phyloP scores from a whole-genome alignment of 2,888 invertebrate species.

The Zootermopsis nevadensis region DNA sequence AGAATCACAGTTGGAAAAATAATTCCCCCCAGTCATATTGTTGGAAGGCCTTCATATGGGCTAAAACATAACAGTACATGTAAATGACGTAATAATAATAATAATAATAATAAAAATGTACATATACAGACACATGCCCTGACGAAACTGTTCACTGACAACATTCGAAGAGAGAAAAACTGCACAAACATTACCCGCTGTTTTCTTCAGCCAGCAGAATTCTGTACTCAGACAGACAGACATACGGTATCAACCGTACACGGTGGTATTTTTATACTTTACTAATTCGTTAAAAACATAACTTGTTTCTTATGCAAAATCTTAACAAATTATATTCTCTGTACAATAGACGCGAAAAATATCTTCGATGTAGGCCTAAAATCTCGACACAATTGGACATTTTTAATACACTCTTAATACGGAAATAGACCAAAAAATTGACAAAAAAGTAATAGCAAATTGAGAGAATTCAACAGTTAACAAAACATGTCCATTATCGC shows the following conservation, averaged over 20 bases:
- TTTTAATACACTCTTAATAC: not conserved
- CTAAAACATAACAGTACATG: not conserved
- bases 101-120: conserved; percentile 9
- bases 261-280: not conserved
- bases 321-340: conserved; percentile 16
- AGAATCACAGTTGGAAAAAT: not conserved
- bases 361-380: not conserved
- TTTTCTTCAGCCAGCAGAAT: not conserved
- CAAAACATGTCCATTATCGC: not conserved
- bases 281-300: not conserved
- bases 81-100: not conserved
- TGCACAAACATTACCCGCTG: not conserved
- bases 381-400: not conserved
- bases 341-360: conserved; percentile 1
- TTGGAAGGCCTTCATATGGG: not conserved
- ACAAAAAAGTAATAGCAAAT: not conserved
- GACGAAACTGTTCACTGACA: not conserved
- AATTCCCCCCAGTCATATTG: not conserved
- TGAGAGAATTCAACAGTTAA: not conserved
- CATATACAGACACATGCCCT: not conserved
- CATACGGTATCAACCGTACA: not conserved
- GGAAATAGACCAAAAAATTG: not conserved
- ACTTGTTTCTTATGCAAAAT: not conserved
- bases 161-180: not conserved
- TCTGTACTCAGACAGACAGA: not conserved